phyloP scores from a whole-genome alignment of 2,888 invertebrate species.

The Calameuta filiformis region DNA sequence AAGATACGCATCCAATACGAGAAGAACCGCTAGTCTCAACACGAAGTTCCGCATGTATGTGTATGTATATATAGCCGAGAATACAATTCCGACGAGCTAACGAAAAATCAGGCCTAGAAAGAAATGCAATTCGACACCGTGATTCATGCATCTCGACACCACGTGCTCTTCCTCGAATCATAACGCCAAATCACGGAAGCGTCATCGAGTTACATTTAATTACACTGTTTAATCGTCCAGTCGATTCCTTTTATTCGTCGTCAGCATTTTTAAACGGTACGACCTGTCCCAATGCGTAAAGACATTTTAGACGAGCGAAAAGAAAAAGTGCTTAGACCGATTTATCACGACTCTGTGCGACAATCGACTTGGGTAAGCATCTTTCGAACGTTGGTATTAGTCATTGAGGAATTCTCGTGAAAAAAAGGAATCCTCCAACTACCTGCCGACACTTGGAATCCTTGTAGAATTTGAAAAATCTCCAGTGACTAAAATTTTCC shows the following conservation, averaged over 20 bases:
- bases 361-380: background rate
- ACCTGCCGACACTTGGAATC: background rate
- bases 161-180: background rate
- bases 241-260: background rate
- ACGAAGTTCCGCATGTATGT: background rate
- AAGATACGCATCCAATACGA: conserved; percentile 41
- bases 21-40: conserved; percentile 41
- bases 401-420: background rate
- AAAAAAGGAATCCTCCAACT: background rate
- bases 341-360: background rate
- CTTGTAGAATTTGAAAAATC: background rate
- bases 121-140: background rate
- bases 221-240: background rate
- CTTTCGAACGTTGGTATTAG: background rate
- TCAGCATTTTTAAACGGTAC: background rate
- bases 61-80: background rate
- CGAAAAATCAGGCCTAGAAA: background rate
- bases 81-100: background rate
- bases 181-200: background rate
- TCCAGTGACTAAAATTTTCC: background rate
- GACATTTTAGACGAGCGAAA: background rate
- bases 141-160: background rate
- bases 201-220: background rate
- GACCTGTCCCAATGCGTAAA: background rate
- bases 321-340: background rate